These are phyloP conservation scores for Barypeithes pellucidus DNA, from an alignment of 2,888 invertebrate species.

Conservation along the genomic window DNA sequence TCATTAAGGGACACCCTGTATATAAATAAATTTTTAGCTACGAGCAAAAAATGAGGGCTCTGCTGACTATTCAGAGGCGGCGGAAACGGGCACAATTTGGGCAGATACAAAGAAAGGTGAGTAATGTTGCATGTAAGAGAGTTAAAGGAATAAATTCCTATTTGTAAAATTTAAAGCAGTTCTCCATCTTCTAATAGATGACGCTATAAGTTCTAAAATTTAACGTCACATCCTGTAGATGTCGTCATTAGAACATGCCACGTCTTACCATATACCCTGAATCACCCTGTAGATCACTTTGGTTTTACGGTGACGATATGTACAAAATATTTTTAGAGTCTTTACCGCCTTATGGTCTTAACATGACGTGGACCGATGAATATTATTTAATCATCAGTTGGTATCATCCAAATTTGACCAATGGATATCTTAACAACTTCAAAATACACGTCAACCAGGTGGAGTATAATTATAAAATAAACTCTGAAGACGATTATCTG, in stretches of 20 bases:
- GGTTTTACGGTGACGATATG: no score
- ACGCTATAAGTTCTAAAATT: no score
- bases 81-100: neutral
- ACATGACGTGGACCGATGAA: slow-evolving; percentile 57
- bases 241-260: no score
- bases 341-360: slow-evolving; percentile 56
- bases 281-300: no score
- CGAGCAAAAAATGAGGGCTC: neutral
- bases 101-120: neutral
- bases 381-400: slow-evolving; percentile 60
- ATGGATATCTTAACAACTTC: slow-evolving; percentile 55
- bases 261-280: no score
- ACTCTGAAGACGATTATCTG: slow-evolving; percentile 50
- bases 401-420: slow-evolving; percentile 62
- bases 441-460: slow-evolving; percentile 17
- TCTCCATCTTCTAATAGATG: no score
- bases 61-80: neutral
- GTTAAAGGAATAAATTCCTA: neutral
- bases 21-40: slow-evolving; percentile 1
- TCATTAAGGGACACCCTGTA: no score
- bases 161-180: no score
- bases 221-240: no score
- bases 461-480: slow-evolving; percentile 19
- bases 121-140: neutral
- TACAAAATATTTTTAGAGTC: slow-evolving; percentile 56